Evolutionary conservation across 2,888 invertebrate genomes (phyloP).

Genomic region (Marronus borbonicus): DNA sequence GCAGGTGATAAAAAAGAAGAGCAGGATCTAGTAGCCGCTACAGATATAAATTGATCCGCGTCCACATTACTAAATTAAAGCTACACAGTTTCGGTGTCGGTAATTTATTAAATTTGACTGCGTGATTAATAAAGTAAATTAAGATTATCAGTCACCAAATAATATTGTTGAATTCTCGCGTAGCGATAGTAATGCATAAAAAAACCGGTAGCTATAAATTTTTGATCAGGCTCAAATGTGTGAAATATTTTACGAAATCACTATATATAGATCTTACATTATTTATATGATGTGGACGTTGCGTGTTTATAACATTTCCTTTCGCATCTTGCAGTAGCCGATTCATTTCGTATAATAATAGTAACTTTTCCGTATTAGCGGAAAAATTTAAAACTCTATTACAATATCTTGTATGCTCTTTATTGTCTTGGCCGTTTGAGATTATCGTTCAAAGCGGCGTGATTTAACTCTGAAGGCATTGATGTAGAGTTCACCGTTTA

Average conservation of each 20-base stretch:
- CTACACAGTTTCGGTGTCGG: slow-evolving; percentile 41
- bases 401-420: too few species aligned
- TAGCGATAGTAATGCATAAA: neutral
- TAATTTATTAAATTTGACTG: slow-evolving; percentile 46
- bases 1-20: slow-evolving; percentile 29
- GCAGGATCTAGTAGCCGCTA: slow-evolving; percentile 36
- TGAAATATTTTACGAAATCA: slow-evolving; percentile 14
- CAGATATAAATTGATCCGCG: slow-evolving; percentile 34
- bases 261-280: neutral
- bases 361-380: too few species aligned
- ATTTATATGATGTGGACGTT: neutral
- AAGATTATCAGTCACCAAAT: slow-evolving; percentile 35
- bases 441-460: too few species aligned
- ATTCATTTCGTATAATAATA: too few species aligned
- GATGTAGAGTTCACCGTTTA: too few species aligned
- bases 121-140: slow-evolving; percentile 45
- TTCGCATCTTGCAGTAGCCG: too few species aligned
- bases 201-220: slow-evolving; percentile 19
- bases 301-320: neutral
- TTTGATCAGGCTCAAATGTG: neutral
- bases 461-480: too few species aligned
- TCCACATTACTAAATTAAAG: slow-evolving; percentile 45
- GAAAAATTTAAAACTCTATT: too few species aligned
- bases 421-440: too few species aligned
- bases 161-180: neutral